Percentiles rank a stretch among this genome's conserved stretches.
phyloP scores from a whole-genome alignment of 2,888 invertebrate genomes.

The Odontothrips loti region DNA sequence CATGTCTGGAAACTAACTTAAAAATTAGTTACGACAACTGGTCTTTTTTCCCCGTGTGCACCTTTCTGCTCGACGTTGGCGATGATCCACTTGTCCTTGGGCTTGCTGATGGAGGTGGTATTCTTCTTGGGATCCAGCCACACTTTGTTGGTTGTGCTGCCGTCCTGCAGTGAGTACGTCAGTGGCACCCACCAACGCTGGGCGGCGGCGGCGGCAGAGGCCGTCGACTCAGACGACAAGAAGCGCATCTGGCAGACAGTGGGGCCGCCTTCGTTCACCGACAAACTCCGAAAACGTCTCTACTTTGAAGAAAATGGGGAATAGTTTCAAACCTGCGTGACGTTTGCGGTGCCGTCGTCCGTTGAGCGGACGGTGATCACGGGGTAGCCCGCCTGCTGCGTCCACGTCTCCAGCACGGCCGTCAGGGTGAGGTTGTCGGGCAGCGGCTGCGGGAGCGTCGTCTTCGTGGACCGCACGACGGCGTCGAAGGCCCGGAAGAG shows the following conservation, averaged over 20 bases:
- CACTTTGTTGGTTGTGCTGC: slow-evolving; percentile 36
- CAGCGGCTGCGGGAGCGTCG: slow-evolving; percentile 42
- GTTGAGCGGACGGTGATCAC: slow-evolving; percentile 55
- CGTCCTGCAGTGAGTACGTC: slow-evolving; percentile 47
- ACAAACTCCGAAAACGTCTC: background rate
- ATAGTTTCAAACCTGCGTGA: background rate
- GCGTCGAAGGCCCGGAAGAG: slow-evolving; percentile 59
- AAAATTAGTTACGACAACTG: too few relatives aligned
- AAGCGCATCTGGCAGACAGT: slow-evolving; percentile 32
- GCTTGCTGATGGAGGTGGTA: slow-evolving; percentile 40
- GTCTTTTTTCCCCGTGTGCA: slow-evolving; percentile 43
- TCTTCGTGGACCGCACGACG: slow-evolving; percentile 41
- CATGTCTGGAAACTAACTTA: too few relatives aligned
- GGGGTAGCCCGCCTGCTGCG: slow-evolving; percentile 66
- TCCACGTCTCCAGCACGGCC: slow-evolving; percentile 67
- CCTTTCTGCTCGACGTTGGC: slow-evolving; percentile 60
- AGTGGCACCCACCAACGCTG: slow-evolving; percentile 59
- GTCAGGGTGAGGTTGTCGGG: slow-evolving; percentile 52
- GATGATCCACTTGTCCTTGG: slow-evolving; percentile 52
- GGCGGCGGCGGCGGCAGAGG: slow-evolving; percentile 37
- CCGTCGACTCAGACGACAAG: slow-evolving; percentile 22
- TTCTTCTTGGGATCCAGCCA: slow-evolving; percentile 39
- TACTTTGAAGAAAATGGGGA: background rate
- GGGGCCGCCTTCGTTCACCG: too few relatives aligned
- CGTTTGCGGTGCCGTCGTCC: slow-evolving; percentile 41